Conservation (phyloP, 92 coral and sea anemone genomes). For the Parazoanthus darwini region DNA sequence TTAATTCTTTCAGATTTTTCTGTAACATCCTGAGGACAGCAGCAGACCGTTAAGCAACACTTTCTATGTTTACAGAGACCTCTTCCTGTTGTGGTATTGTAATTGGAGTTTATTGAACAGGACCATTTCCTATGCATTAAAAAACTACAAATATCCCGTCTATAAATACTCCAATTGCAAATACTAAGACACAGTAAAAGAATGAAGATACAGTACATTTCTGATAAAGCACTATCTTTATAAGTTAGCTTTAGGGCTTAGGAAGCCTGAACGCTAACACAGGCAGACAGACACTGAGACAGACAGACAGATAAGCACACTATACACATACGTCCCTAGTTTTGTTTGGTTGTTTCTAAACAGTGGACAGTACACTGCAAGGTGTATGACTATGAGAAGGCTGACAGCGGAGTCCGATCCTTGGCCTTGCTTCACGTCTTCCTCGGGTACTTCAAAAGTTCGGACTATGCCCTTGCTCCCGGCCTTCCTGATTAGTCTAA, state of each 20-base stretch:
- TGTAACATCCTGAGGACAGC: not conserved
- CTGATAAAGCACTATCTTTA: not conserved
- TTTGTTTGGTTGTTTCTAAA: no score
- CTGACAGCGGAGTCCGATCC: no score
- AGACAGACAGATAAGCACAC: not conserved
- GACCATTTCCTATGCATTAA: not conserved
- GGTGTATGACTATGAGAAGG: no score
- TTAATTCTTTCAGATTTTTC: not conserved
- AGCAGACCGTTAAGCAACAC: no score
- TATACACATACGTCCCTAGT: no score
- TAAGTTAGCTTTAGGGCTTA: not conserved
- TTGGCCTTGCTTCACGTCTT: no score
- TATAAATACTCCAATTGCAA: not conserved
- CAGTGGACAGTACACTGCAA: no score
- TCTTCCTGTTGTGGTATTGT: not conserved
- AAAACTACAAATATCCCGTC: not conserved
- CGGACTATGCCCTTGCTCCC: no score
- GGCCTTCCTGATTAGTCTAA: no score
- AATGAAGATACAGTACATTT: not conserved
- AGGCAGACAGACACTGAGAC: not conserved
- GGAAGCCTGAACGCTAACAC: not conserved
- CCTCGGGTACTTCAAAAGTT: no score
- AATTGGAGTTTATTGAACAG: not conserved
- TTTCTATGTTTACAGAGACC: no score
- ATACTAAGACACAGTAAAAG: no score